Base-by-base conservation (phyloP, 2,888 invertebrate species). In the Nysson spinosus region DNA sequence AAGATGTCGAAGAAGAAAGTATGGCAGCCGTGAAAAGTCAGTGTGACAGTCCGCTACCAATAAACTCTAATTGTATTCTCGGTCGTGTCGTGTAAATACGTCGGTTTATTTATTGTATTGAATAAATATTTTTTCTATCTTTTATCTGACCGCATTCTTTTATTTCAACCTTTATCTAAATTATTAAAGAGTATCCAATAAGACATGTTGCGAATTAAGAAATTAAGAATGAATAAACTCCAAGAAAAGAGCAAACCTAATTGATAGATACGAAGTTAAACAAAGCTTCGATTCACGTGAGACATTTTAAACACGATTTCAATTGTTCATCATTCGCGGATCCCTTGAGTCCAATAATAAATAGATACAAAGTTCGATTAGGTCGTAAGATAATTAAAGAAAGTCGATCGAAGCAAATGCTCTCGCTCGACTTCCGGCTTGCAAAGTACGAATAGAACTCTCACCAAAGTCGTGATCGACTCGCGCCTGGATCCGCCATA, bases 321-420 rank as follows among this genome's bases (percentile, higher is more conserved):
- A 19, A 2, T 4, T 3, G 19, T 17, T n/a, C n/a, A n/a, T n/a
- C n/a, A 17, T 9, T 14, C 9, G 37, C 4, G 19, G 39, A 9
- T 11, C 9, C 12, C 16, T 5, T 34, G 22, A 4, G 5, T 20
- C n/a, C 16, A 16, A 20, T 3, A 17, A 20, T 6, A 12, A 34
- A 57, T 1, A 24, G 20, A 12, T 0, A 14, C 42, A 3, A 7
- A 11, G 14, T 20, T 19, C 37, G 50, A 28, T 30, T 24, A 16
- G 19, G 35, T 47, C 40, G 34, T 20, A n/a, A n/a, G n/a, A 24
- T n/a, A 32, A 42, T 12, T 32, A 54, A 70, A 57, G 76, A 80
- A 81, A 80, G 80, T 76, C 62, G 70, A 60, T 57, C 44, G 52
- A 72, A 79, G 82, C 78, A 82, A 83, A 82, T 79, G 69, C 62